Conservation (phyloP, 1,140 invertebrate genomes). For the Bombyx mori region DNA sequence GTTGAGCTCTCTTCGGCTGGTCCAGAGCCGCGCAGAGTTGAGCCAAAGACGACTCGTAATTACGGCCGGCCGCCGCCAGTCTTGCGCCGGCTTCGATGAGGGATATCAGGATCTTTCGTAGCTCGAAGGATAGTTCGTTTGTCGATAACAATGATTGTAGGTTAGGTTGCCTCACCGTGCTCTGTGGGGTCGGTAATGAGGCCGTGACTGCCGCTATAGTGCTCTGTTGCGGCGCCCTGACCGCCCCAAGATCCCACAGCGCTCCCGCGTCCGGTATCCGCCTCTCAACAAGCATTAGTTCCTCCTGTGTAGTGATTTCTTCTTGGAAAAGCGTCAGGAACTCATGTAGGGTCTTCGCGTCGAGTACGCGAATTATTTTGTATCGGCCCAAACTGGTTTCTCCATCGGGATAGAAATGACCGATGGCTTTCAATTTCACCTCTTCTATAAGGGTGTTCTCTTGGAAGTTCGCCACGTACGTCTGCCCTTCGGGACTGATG, state of each 20-base stretch:
- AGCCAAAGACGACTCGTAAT: slow-evolving; percentile 46
- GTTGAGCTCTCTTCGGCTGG: slow-evolving; percentile 32
- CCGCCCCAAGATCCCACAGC: slow-evolving; percentile 47
- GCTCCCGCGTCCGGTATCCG: slow-evolving; percentile 34
- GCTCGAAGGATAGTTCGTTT: slow-evolving; percentile 51
- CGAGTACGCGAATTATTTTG: slow-evolving; percentile 50
- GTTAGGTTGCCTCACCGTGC: slow-evolving; percentile 39
- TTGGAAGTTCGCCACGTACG: slow-evolving; percentile 37
- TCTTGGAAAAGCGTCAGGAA: slow-evolving; percentile 49
- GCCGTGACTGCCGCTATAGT: slow-evolving; percentile 54
- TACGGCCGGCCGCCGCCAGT: slow-evolving; percentile 46
- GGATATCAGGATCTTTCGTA: slow-evolving; percentile 55
- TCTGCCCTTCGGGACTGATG: slow-evolving; percentile 48
- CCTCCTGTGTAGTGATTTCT: slow-evolving; percentile 45
- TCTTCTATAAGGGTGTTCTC: slow-evolving; percentile 55
- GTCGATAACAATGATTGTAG: slow-evolving; percentile 53
- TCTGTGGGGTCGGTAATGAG: slow-evolving; percentile 36
- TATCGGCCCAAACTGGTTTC: slow-evolving; percentile 39
- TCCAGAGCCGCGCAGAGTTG: slow-evolving; percentile 50
- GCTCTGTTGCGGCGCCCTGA: slow-evolving; percentile 41
- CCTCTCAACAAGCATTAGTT: slow-evolving; percentile 46
- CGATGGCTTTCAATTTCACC: slow-evolving; percentile 48
- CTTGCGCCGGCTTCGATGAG: slow-evolving; percentile 54
- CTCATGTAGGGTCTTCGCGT: slow-evolving; percentile 45
- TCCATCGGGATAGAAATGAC: slow-evolving; percentile 51